Base-by-base conservation (phyloP, 2,888 invertebrate genomes). In the Thera obeliscata region DNA sequence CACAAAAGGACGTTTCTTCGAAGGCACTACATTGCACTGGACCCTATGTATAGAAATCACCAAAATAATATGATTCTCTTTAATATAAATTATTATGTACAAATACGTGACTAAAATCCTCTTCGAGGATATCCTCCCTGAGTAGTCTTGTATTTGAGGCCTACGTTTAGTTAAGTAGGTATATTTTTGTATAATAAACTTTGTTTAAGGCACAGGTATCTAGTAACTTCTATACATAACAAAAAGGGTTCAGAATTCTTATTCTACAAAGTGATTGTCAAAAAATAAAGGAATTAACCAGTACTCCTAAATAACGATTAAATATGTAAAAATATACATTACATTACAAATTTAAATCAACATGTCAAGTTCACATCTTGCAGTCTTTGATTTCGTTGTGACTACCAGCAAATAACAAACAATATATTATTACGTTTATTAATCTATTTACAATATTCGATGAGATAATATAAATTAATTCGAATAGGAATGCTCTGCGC, bases 321-420 rank as follows among this genome's bases (percentile, higher is more conserved):
- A 88, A 89, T 87, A 90, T 78, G 81, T 87, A 87, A 84, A 85
- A 88, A 89, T 83, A 87, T 84, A 78, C 81, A 77, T 78, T 84
- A 78, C 81, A 77, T 78, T 77, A 71, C 62, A 73, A 69, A 73
- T 67, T 65, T 61, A 66, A 74, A 72, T 69, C 77, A 86, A 87
- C 85, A 87, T 83, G 84, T 91, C 87, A 88, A 87, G 81, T 72
- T 71, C 62, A 69, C 75, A 67, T 84, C 89, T 85, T 80, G 92
- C 93, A 93, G 93, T 93, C 93, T 93, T 93, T 90, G 87, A 88
- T 89, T 91, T 90, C 91, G 88, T 93, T 93, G 93, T 92, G 93
- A 93, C 93, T 91, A 93, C 89, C 86, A 91, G 90, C 87, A 86
- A 81, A 80, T 78, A 84, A 84, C 77, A 78, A 78, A 74, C 75